A percentile compares a stretch with the other conserved stretches of the same genome.
phyloP scores from a whole-genome alignment of 2,888 invertebrate genomes.

The Apodemia hepburni region DNA sequence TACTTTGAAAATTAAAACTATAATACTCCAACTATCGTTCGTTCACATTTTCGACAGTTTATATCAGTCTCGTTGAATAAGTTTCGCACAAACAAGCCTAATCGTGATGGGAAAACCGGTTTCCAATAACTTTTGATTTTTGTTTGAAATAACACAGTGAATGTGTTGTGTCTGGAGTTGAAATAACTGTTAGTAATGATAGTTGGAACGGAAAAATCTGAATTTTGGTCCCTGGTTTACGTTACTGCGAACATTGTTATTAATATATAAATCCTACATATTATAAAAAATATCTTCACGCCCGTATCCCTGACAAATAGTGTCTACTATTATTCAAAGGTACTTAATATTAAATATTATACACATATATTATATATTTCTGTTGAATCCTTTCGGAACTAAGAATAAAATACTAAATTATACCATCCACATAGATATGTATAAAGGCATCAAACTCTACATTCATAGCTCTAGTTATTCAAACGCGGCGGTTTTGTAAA shows the following conservation, averaged over 20 bases:
- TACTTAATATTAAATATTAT: no score
- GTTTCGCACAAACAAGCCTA: neutral
- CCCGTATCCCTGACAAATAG: no score
- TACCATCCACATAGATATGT: no score
- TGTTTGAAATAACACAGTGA: neutral
- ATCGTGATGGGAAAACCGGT: neutral
- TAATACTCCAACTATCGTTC: neutral
- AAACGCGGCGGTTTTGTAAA: no score
- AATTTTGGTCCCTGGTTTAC: neutral
- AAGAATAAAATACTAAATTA: no score
- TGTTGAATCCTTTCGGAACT: no score
- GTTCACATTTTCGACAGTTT: neutral
- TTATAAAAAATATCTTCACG: no score
- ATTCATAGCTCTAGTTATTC: no score
- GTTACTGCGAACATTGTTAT: neutral
- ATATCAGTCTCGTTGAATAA: neutral
- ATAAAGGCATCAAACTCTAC: no score
- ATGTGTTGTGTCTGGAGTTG: neutral
- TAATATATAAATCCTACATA: no score
- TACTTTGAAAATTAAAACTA: neutral
- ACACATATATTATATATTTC: no score
- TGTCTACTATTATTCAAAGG: no score
- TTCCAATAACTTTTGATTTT: slow-evolving; percentile 12
- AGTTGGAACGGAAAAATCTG: neutral
- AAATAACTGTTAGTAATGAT: neutral